phyloP scores from a whole-genome alignment of 2,797 vertebrate genomes.

The Sorex maritimensis region DNA sequence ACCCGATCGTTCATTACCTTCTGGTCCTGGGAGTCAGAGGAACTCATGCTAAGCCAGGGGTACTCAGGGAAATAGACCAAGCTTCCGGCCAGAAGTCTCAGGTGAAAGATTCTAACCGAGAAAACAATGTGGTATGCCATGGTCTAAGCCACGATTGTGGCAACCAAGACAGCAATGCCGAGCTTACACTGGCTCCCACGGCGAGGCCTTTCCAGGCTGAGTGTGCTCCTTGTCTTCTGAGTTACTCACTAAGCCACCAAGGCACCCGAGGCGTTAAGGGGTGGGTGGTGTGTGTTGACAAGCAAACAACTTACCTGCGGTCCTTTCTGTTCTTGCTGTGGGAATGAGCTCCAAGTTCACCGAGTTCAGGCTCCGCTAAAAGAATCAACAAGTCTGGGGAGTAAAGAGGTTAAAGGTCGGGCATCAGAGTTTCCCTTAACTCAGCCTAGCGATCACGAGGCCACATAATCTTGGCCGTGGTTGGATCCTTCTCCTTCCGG shows the following conservation, averaged over 20 bases:
- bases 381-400: background rate
- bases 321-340: slow-evolving; percentile 56
- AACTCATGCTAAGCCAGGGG: background rate
- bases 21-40: background rate
- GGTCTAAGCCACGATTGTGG: slow-evolving; percentile 54
- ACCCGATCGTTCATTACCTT: background rate
- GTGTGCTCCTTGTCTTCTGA: slow-evolving; percentile 36
- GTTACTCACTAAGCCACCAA: slow-evolving; percentile 74
- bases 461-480: background rate
- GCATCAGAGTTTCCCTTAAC: background rate
- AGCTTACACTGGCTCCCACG: slow-evolving; percentile 55
- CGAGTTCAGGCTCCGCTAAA: slow-evolving; percentile 53
- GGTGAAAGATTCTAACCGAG: slow-evolving; percentile 14
- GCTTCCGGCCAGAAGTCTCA: background rate
- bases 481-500: background rate
- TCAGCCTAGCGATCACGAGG: background rate
- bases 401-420: slow-evolving; percentile 12
- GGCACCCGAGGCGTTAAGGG: slow-evolving; percentile 61
- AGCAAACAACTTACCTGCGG: slow-evolving; percentile 75
- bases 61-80: slow-evolving; percentile 20
- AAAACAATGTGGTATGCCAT: background rate
- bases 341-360: slow-evolving; percentile 68
- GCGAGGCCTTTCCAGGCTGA: slow-evolving; percentile 18
- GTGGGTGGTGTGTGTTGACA: slow-evolving; percentile 74
- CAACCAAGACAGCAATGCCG: slow-evolving; percentile 53